Base-by-base conservation (phyloP, 2,888 invertebrate genomes). In the Exephanes ischioxanthus region DNA sequence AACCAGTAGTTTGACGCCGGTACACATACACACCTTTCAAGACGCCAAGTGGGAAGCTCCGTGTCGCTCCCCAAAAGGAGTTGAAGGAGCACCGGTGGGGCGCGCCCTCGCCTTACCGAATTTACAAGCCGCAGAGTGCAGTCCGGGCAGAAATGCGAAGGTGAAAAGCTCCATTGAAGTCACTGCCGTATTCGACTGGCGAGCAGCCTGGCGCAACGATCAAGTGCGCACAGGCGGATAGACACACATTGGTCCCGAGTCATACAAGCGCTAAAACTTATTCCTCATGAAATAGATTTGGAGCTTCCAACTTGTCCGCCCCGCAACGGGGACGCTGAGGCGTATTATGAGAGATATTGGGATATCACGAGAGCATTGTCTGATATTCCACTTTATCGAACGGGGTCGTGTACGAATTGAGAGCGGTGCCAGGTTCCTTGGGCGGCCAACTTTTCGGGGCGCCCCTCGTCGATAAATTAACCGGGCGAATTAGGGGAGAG, bases 331-430 rank as follows among this genome's bases (percentile, higher is more conserved):
- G 30, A 67, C 9, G 41, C 37, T 53, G 37, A 33, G 30, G 22
- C 19, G 37, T 41, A 45, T 16, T 48, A 61, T 70, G 70, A 53
- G 48, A 58, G 66, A 71, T 85, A 79, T 85, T 75, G 75, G 58
- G 71, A 75, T 85, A 85, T 85, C 66, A 71, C 66, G 75, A 58
- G 61, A 63, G 82, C 79, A 82, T 82, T 85, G 79, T 76, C 67
- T 82, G 71, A 72, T 76, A 76, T 83, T 76, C 67, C 67, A 72
- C 76, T 79, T 76, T 83, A 83, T 83, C 76, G 61, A 83, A 75
- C 75, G 78, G 75, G 83, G 79, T 76, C 83, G 67, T 76, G 66
- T 61, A 76, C 58, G 79, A 83, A 76, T 80, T 71, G 48, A 76
- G 67, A 61, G 16, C 61, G 19, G 41, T 76, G 30, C 66, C 61